phyloP scores from a whole-genome alignment of 2,113 vertebrate species.

The Prunella fulvescens region DNA sequence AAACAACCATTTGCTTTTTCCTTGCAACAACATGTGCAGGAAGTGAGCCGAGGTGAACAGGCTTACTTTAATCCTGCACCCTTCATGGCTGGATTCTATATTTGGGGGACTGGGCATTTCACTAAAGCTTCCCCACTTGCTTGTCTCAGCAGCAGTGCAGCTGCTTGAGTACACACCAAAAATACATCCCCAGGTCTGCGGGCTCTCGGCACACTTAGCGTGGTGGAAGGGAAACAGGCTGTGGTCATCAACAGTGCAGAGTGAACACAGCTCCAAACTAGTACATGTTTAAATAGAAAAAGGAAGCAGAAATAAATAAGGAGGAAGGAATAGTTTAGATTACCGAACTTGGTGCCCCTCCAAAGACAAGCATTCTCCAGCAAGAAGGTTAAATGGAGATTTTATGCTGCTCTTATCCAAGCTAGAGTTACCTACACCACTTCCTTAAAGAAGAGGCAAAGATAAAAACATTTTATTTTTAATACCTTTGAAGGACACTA shows the following conservation, averaged over 20 bases:
- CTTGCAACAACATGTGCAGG: neutral
- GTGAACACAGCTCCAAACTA: neutral
- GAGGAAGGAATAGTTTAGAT: neutral
- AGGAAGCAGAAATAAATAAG: neutral
- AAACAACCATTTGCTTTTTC: neutral
- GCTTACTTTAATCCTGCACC: neutral
- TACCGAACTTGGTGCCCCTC: neutral
- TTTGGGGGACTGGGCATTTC: neutral
- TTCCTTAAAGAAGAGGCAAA: neutral
- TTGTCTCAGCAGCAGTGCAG: neutral
- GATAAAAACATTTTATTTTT: neutral
- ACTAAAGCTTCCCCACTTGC: neutral
- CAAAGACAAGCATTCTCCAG: neutral
- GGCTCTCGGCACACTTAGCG: rapidly evolving
- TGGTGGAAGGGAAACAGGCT: neutral
- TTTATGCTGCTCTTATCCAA: neutral
- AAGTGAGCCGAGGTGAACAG: neutral
- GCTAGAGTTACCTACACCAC: rapidly evolving
- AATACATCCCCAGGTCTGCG: neutral
- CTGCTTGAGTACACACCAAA: neutral
- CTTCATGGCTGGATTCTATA: neutral
- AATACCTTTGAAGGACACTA: neutral
- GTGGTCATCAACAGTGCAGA: neutral
- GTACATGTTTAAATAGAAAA: neutral
- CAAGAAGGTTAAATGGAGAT: neutral